Evolutionary conservation across 64 coral and sea anemone genomes (phyloP).

Genomic region (Orbicella faveolata): DNA sequence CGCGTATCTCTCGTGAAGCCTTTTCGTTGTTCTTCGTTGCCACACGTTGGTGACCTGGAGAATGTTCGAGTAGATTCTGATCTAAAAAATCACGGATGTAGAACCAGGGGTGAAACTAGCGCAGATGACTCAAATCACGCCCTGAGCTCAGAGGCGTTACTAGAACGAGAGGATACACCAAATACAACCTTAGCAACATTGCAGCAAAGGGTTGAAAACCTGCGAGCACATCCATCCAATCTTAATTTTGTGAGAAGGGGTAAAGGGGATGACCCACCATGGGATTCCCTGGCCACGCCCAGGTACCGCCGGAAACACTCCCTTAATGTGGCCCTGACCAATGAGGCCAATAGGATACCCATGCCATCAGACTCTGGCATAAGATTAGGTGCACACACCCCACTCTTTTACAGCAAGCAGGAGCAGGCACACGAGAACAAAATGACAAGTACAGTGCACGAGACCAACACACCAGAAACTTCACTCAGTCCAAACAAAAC

Average conservation of each 20-base stretch:
- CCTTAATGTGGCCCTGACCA: conserved; percentile 37
- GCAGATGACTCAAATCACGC: not conserved
- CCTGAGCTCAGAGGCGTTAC: not conserved
- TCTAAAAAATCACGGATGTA: conserved; percentile 10
- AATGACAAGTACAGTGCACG: not conserved
- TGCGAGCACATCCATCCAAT: conserved; percentile 54
- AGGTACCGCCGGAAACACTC: conserved; percentile 50
- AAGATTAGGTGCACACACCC: not conserved
- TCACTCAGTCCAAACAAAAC: conserved; percentile 1
- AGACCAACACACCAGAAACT: not conserved
- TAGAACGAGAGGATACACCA: conserved; percentile 4
- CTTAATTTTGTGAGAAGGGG: conserved; percentile 67
- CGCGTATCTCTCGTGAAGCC: conserved; percentile 48
- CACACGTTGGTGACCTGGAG: conserved; percentile 37
- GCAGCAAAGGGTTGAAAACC: conserved; percentile 57
- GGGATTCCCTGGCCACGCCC: conserved; percentile 28
- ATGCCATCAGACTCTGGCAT: conserved; percentile 27
- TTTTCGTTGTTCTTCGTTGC: conserved; percentile 57
- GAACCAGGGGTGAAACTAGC: not conserved
- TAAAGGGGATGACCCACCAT: conserved; percentile 30
- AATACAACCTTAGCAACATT: conserved; percentile 2
- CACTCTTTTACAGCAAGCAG: not conserved
- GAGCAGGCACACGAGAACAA: not conserved
- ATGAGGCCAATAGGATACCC: conserved; percentile 55
- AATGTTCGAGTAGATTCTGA: conserved; percentile 63